These are phyloP conservation scores for Garra rufa DNA, from an alignment of 2,113 vertebrate genomes.

Conservation along the genomic window DNA sequence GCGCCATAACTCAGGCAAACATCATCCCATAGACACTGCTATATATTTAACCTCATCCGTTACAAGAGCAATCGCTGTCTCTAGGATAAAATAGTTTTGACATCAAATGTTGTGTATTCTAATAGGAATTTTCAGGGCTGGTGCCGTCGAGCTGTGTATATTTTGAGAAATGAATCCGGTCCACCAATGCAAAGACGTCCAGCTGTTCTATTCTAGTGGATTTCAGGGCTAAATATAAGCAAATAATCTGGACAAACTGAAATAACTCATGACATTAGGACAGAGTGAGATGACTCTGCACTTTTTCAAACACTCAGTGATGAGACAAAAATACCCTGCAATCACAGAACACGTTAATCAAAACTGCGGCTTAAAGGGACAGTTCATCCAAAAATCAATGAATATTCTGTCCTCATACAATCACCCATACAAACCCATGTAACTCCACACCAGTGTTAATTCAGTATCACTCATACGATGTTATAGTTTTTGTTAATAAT, in stretches of 20 bases:
- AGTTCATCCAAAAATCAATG: conserved; percentile 38
- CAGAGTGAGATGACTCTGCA: background rate
- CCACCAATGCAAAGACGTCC: background rate
- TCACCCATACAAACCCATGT: too few relatives aligned
- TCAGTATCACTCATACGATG: too few relatives aligned
- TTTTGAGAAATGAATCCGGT: background rate
- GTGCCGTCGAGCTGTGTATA: background rate
- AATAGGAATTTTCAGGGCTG: background rate
- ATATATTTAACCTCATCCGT: background rate
- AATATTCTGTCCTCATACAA: conserved; percentile 14
- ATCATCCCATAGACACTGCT: background rate
- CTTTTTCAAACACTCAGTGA: background rate
- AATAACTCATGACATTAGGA: conserved; percentile 72
- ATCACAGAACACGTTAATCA: conserved; percentile 41
- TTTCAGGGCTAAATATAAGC: conserved; percentile 48
- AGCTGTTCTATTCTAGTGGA: background rate
- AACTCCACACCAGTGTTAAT: too few relatives aligned
- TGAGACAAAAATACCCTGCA: conserved; percentile 67
- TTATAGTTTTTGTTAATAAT: too few relatives aligned
- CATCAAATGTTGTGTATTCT: background rate
- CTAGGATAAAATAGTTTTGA: background rate
- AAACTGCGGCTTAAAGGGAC: conserved; percentile 21
- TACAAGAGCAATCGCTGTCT: background rate
- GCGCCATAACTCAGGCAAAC: conserved; percentile 57
- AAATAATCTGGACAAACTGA: conserved; percentile 72